Evolutionary conservation across 2,113 vertebrate species (phyloP).

Genomic region (Pavo muticus): DNA sequence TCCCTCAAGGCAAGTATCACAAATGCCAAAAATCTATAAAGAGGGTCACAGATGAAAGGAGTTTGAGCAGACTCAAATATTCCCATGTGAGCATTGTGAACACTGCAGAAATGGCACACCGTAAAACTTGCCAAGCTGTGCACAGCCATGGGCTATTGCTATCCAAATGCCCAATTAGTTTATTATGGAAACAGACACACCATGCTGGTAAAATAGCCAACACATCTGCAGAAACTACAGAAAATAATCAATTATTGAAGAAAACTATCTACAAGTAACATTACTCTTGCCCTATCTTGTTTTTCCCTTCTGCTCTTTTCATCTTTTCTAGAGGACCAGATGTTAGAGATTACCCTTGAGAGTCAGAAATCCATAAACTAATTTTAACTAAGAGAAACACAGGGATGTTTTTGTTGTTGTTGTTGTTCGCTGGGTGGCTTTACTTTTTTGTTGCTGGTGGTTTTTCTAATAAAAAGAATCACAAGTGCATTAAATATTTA

Average conservation of each 20-base stretch:
- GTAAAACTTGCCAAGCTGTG: background rate
- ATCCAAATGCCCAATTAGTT: slow-evolving; percentile 73
- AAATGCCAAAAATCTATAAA: slow-evolving; percentile 70
- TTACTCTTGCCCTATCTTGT: background rate
- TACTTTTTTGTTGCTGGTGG: background rate
- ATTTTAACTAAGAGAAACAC: background rate
- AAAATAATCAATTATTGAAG: slow-evolving; percentile 80
- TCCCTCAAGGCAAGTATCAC: slow-evolving; percentile 71
- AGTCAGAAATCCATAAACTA: slow-evolving; percentile 21
- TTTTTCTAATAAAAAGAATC: background rate
- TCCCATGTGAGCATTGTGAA: slow-evolving; percentile 29
- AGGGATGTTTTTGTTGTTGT: accelerated
- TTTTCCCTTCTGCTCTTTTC: background rate
- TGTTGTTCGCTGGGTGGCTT: background rate
- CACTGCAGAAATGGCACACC: slow-evolving; percentile 23
- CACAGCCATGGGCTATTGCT: background rate
- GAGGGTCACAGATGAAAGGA: slow-evolving; percentile 73
- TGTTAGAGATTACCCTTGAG: background rate
- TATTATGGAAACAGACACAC: slow-evolving; percentile 75
- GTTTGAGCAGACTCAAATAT: slow-evolving; percentile 55
- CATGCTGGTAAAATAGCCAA: slow-evolving; percentile 36
- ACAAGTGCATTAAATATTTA: background rate
- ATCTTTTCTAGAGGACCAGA: background rate
- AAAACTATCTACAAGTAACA: slow-evolving; percentile 53
- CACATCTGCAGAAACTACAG: slow-evolving; percentile 59